Base-by-base conservation (phyloP, 2,797 vertebrate genomes). In the Zonotrichia albicollis region DNA sequence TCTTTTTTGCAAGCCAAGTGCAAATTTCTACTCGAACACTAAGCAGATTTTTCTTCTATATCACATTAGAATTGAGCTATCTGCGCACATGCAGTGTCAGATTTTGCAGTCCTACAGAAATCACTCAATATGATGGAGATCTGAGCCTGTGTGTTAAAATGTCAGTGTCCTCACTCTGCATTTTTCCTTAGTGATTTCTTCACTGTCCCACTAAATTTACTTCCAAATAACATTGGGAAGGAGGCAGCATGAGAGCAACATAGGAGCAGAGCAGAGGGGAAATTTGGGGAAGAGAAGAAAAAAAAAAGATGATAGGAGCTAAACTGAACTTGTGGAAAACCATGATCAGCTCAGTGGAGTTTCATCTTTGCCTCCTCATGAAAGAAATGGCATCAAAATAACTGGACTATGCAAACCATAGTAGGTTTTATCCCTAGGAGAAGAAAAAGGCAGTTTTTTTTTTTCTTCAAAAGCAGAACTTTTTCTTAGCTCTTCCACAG, bases 401-500 rank as follows among this genome's bases (percentile, higher is more conserved):
- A 84, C 11, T 55, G 9, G 20, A 45, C 48, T 76, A 61, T 2
- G 6, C 18, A 91, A 80, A 62, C 11, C 65, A 42, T 10, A 3
- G 43, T 23, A 13, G 15, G 0, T 0, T 60, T 61, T 57, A 53
- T 73, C 4, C 20, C 32, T 27, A 34, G 25, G n/a, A 83, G 74
- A 67, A 34, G 21, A 50, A 58, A 82, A 66, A 9, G 4, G 9
- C 0, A 7, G 16, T 0, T 0, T 0, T 36, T n/a, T 40, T 42
- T 89, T 53, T 77, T 29, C 17, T 62, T 61, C 10, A 11, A 70
- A 76, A 75, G 15, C 29, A 67, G 46, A 88, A 17, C 21, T 12
- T 91, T 78, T 58, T 42, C 54, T n/a, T 45, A 53, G 27, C 17
- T 25, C 10, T 83, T 85, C 22, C 45, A 48, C 1, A 40, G 36